Conservation (phyloP, 2,888 invertebrate genomes). For the Heliconius charithonia region DNA sequence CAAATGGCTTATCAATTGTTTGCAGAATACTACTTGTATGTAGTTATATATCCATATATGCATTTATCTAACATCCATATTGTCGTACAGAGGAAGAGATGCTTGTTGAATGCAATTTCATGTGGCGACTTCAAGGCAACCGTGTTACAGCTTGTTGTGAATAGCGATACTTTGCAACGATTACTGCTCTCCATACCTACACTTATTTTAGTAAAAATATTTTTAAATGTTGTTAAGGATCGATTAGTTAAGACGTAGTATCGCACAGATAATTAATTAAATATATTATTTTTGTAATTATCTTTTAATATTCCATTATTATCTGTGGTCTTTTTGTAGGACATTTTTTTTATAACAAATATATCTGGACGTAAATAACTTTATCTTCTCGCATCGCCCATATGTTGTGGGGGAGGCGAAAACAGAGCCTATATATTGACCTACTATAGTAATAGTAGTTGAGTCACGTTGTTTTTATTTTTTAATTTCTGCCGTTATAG, state of each 20-base stretch:
- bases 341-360: neutral
- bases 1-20: slow-evolving; percentile 13
- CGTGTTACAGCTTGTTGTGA: slow-evolving; percentile 30
- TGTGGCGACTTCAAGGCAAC: slow-evolving; percentile 45
- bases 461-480: neutral
- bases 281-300: neutral
- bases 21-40: neutral
- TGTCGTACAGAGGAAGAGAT: slow-evolving; percentile 27
- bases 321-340: neutral
- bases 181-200: slow-evolving; percentile 23
- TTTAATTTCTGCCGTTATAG: neutral
- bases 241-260: neutral
- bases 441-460: neutral
- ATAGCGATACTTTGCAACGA: slow-evolving; percentile 22
- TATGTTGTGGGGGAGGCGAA: neutral
- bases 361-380: slow-evolving; percentile 1
- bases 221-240: neutral
- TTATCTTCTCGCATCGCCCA: neutral
- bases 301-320: neutral
- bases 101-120: slow-evolving; percentile 39
- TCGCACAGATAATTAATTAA: neutral
- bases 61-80: slow-evolving; percentile 10
- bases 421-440: neutral
- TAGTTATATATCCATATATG: slow-evolving; percentile 7
- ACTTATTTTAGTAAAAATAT: neutral